Conservation (phyloP, 2,797 vertebrate species). For the Halcyon badia region DNA sequence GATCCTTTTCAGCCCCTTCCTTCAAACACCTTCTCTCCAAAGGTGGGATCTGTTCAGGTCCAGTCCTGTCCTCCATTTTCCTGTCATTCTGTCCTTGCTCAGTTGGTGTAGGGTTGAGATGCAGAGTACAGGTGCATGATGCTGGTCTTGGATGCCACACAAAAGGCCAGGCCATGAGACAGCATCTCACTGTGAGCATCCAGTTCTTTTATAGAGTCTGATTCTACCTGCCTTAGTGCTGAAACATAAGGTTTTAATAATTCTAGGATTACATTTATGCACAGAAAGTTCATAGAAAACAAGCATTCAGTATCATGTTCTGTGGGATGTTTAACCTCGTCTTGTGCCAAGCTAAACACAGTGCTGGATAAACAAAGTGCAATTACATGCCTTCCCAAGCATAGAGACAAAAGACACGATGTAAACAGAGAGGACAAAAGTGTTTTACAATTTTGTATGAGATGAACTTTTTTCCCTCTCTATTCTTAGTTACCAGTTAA, state of each 20-base stretch:
- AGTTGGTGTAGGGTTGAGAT: fast-evolving
- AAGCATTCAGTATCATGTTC: background rate
- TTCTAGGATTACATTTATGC: background rate
- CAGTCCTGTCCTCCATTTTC: background rate
- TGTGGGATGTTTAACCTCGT: background rate
- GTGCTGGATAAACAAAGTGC: background rate
- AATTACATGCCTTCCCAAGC: background rate
- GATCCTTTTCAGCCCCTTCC: background rate
- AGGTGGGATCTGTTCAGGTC: background rate
- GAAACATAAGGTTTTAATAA: background rate
- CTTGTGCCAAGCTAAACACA: background rate
- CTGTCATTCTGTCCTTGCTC: background rate
- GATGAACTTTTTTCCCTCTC: background rate
- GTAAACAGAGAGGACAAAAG: background rate
- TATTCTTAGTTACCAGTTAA: background rate
- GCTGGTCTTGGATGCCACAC: background rate
- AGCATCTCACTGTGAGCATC: background rate
- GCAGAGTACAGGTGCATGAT: background rate
- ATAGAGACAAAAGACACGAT: background rate
- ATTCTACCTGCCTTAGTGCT: background rate
- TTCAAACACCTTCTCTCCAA: background rate
- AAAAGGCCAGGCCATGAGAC: background rate
- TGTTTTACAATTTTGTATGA: background rate
- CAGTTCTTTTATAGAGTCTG: background rate
- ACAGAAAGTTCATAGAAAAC: background rate